phyloP scores from a whole-genome alignment of 1,140 invertebrate genomes.

The Battus philenor region DNA sequence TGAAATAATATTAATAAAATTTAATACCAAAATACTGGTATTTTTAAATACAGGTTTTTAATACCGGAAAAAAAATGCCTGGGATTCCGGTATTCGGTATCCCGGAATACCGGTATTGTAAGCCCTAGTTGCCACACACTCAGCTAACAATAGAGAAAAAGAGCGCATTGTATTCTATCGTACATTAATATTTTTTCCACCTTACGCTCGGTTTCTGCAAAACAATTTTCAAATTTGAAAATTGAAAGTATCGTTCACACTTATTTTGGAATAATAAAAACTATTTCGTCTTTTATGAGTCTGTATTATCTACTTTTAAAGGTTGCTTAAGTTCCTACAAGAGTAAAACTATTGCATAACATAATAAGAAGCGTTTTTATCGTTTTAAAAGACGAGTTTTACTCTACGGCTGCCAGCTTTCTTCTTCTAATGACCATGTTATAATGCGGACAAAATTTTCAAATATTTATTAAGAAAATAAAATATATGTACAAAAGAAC shows the following conservation, averaged over 20 bases:
- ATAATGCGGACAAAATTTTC: constrained; percentile 10
- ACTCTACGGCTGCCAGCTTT: neutral
- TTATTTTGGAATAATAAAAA: neutral
- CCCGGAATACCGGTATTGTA: too few species aligned
- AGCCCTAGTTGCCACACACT: too few species aligned
- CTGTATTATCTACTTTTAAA: neutral
- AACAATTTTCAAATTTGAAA: too few species aligned
- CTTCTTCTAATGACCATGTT: constrained; percentile 4
- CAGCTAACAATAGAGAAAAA: constrained; percentile 56
- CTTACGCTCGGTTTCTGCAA: constrained; percentile 49
- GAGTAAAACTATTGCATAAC: constrained; percentile 7
- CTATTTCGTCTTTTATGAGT: neutral
- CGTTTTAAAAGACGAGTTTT: constrained; percentile 9
- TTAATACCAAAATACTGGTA: too few species aligned
- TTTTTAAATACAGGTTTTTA: too few species aligned
- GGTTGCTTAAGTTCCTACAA: constrained; percentile 1
- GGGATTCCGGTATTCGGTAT: too few species aligned
- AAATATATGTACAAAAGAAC: too few species aligned
- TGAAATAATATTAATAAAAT: too few species aligned
- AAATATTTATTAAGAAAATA: too few species aligned
- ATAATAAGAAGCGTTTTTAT: constrained; percentile 4
- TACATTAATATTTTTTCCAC: constrained; percentile 55
- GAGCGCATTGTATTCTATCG: constrained; percentile 54
- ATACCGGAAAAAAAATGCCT: too few species aligned
- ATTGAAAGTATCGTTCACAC: too few species aligned